Evolutionary conservation across 2,888 invertebrate genomes (phyloP).

Genomic region (Ochlodes sylvanus): DNA sequence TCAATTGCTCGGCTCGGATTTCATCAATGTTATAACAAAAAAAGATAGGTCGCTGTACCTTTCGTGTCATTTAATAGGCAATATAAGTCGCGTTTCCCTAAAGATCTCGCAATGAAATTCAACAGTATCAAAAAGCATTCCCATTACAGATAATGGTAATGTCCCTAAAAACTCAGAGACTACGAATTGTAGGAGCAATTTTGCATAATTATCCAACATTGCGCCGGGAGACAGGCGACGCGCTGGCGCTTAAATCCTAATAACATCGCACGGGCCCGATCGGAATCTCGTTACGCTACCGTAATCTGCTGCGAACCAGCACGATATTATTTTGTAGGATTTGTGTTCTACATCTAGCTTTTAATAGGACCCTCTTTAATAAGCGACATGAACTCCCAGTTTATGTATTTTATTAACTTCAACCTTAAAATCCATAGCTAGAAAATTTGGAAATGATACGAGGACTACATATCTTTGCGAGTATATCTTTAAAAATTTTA

Average conservation of each 20-base stretch:
- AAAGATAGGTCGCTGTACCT: constrained; percentile 47
- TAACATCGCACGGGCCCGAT: constrained; percentile 75
- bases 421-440: background rate
- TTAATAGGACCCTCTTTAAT: constrained; percentile 18
- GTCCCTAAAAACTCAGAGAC: constrained; percentile 79
- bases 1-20: constrained; percentile 68
- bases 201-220: constrained; percentile 81
- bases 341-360: constrained; percentile 34
- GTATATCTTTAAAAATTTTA: too few relatives aligned
- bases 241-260: constrained; percentile 78
- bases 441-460: background rate
- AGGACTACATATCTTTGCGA: too few relatives aligned
- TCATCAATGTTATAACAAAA: constrained; percentile 61
- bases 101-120: constrained; percentile 77
- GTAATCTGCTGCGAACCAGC: constrained; percentile 74
- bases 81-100: constrained; percentile 65
- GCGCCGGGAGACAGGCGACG: constrained; percentile 67
- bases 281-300: constrained; percentile 78
- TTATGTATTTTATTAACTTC: background rate
- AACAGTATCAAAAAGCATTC: constrained; percentile 81
- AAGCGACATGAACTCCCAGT: constrained; percentile 4
- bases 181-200: constrained; percentile 81
- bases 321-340: constrained; percentile 61
- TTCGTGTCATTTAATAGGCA: constrained; percentile 56
- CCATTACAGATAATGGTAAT: constrained; percentile 82